Conservation (phyloP, 2,888 invertebrate species). For the Luperina nickerlii region DNA sequence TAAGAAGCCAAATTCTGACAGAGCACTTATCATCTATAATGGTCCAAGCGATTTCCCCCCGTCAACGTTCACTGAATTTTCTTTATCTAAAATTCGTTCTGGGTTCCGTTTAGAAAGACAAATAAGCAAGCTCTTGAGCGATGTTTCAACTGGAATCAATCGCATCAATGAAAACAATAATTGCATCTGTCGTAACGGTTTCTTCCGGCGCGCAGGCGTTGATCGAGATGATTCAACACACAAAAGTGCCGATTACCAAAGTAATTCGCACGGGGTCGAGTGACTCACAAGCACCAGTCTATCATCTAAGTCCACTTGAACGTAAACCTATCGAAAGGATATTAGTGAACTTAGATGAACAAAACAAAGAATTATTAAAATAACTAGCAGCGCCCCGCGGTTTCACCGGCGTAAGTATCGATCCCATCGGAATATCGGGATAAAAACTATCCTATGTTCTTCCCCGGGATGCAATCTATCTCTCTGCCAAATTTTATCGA, state of each 20-base stretch:
- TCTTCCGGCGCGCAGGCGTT: constrained; percentile 45
- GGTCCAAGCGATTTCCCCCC: constrained; percentile 46
- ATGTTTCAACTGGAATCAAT: constrained; percentile 48
- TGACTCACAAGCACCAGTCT: constrained; percentile 56
- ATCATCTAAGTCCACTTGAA: constrained; percentile 12
- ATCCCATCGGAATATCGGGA: no score
- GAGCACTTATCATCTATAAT: constrained; percentile 47
- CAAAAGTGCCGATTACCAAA: constrained; percentile 52
- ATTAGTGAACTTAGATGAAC: constrained; percentile 54
- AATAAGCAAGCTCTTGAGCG: constrained; percentile 26
- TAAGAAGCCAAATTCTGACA: constrained; percentile 53
- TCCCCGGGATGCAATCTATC: no score
- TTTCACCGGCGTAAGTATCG: no score
- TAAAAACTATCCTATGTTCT: no score
- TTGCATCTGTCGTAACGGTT: constrained; percentile 45
- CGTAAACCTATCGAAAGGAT: constrained; percentile 46
- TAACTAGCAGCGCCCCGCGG: not conserved
- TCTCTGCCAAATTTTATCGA: no score
- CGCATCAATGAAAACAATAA: constrained; percentile 45
- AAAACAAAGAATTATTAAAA: constrained; percentile 29
- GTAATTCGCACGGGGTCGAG: constrained; percentile 50
- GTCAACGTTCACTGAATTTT: constrained; percentile 37
- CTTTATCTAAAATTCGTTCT: constrained; percentile 41
- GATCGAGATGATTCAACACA: constrained; percentile 62
- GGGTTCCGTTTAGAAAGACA: constrained; percentile 40